Conservation (phyloP, 1,140 invertebrate species). For the Drosophila trapezifrons region DNA sequence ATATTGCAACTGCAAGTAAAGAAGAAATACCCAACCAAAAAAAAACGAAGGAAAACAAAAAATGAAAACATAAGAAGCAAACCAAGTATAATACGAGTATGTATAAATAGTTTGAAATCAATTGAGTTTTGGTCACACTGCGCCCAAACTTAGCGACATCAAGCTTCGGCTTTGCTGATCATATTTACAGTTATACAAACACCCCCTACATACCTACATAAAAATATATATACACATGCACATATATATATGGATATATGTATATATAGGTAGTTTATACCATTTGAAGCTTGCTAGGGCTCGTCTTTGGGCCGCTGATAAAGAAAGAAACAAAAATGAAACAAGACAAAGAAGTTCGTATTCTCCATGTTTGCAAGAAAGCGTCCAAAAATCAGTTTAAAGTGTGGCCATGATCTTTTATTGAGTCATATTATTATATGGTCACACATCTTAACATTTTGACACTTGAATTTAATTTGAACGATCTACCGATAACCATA, state of each 20-base stretch:
- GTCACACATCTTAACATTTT: background rate
- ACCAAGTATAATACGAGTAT: conserved; percentile 39
- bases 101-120: conserved; percentile 43
- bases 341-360: background rate
- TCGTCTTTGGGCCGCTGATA: conserved; percentile 54
- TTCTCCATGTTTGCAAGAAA: background rate
- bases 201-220: conserved; percentile 20
- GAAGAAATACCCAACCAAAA: conserved; percentile 8
- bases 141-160: conserved; percentile 50
- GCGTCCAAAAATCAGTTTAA: no score
- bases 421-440: background rate
- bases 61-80: conserved; percentile 9
- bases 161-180: conserved; percentile 45
- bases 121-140: conserved; percentile 61
- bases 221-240: conserved; percentile 47
- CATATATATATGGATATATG: conserved; percentile 34
- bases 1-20: conserved; percentile 41
- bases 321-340: conserved; percentile 16
- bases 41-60: conserved; percentile 6
- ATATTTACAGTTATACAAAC: conserved; percentile 54
- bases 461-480: background rate
- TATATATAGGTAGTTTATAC: conserved; percentile 50
- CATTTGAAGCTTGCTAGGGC: conserved; percentile 50
- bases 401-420: background rate
- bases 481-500: background rate